Evolutionary conservation across 1,140 invertebrate genomes (phyloP).

Genomic region (Sycophaga agraensis): DNA sequence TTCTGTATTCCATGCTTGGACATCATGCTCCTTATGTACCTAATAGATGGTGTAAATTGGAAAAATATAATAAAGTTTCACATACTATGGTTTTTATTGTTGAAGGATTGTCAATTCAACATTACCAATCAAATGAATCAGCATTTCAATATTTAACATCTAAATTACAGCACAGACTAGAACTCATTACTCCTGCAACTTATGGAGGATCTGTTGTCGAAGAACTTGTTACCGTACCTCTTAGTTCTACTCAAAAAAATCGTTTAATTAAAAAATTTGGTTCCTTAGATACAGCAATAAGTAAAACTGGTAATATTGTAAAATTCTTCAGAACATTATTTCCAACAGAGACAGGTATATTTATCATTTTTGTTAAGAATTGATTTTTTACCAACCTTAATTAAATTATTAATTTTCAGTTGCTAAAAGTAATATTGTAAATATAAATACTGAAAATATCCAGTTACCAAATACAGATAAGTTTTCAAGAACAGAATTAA

Average conservation of each 20-base stretch:
- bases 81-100: conserved; percentile 75
- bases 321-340: conserved; percentile 69
- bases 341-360: conserved; percentile 56
- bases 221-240: conserved; percentile 74
- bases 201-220: conserved; percentile 73
- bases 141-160: conserved; percentile 62
- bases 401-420: too few relatives aligned
- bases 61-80: conserved; percentile 66
- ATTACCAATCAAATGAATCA: conserved; percentile 69
- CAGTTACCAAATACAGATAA: conserved; percentile 62
- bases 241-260: conserved; percentile 69
- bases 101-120: conserved; percentile 74
- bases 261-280: conserved; percentile 68
- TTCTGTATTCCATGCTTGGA: conserved; percentile 75
- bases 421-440: neutral
- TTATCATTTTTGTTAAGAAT: neutral
- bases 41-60: conserved; percentile 77
- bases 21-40: conserved; percentile 68
- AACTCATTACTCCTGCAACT: conserved; percentile 71
- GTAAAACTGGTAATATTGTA: conserved; percentile 67
- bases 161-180: conserved; percentile 67
- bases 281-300: conserved; percentile 67
- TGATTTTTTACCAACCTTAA: too few relatives aligned
- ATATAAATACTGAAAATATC: conserved; percentile 13
- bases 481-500: conserved; percentile 75